Percentiles rank a stretch among this genome's conserved stretches.
Conservation (phyloP, 2,888 invertebrate species). For the Elegia similella region DNA sequence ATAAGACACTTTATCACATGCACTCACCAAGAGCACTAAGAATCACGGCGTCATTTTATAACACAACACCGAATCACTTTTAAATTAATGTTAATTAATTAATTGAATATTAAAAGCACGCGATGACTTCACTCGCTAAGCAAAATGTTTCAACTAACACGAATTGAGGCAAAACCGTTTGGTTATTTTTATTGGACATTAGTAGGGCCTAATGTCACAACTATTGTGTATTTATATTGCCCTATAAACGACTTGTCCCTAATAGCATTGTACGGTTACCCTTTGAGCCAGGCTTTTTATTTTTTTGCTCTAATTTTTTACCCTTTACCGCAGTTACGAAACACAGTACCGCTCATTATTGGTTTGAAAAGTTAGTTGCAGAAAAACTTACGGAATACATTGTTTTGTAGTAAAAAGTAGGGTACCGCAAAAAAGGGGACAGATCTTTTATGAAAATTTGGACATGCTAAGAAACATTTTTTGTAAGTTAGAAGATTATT, state of each 20-base stretch:
- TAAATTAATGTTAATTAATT: slow-evolving; percentile 9
- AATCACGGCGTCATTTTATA: slow-evolving; percentile 15
- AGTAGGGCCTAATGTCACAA: slow-evolving; percentile 59
- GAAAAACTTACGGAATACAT: slow-evolving; percentile 14
- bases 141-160: slow-evolving; percentile 61
- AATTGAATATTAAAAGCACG: slow-evolving; percentile 21
- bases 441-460: neutral
- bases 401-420: slow-evolving; percentile 19
- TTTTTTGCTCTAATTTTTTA: slow-evolving; percentile 75
- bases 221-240: slow-evolving; percentile 68
- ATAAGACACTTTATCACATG: slow-evolving; percentile 2
- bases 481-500: neutral
- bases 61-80: slow-evolving; percentile 21
- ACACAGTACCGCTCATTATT: slow-evolving; percentile 60
- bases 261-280: slow-evolving; percentile 56
- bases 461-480: neutral
- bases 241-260: slow-evolving; percentile 62
- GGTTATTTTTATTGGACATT: slow-evolving; percentile 65
- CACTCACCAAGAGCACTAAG: neutral
- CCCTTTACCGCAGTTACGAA: slow-evolving; percentile 64
- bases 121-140: slow-evolving; percentile 51
- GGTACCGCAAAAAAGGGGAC: neutral
- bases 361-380: slow-evolving; percentile 20
- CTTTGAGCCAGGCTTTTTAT: slow-evolving; percentile 57
- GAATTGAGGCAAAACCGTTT: slow-evolving; percentile 48